Conservation (phyloP, 2,888 invertebrate genomes). For the Eretmocerus hayati region DNA sequence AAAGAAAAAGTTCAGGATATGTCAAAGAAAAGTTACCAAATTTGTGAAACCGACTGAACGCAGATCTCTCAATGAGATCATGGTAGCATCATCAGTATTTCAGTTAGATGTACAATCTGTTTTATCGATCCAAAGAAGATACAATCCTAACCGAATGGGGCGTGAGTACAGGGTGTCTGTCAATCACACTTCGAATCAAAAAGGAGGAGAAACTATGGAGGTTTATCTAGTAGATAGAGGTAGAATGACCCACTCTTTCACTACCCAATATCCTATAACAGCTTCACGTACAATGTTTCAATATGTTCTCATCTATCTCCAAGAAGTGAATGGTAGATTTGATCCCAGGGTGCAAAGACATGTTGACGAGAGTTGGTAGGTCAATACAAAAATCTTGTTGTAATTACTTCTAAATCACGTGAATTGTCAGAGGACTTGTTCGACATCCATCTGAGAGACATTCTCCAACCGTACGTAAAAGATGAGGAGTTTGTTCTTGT, state of each 20-base stretch:
- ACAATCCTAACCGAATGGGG: slow-evolving; percentile 13
- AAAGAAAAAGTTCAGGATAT: too few relatives aligned
- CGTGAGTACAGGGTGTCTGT: slow-evolving; percentile 9
- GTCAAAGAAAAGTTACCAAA: too few relatives aligned
- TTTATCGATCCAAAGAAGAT: too few relatives aligned
- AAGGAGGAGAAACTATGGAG: slow-evolving; percentile 4
- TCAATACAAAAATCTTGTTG: slow-evolving; percentile 4
- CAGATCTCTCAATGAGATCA: too few relatives aligned
- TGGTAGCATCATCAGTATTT: too few relatives aligned
- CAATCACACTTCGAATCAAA: too few relatives aligned
- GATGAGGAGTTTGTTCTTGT: slow-evolving; percentile 5
- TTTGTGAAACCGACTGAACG: too few relatives aligned
- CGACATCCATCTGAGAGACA: neutral
- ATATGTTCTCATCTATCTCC: slow-evolving; percentile 10
- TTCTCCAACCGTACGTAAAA: neutral
- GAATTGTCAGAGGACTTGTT: slow-evolving; percentile 13
- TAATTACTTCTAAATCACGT: slow-evolving; percentile 14
- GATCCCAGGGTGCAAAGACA: slow-evolving; percentile 7
- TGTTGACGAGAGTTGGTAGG: slow-evolving; percentile 3
- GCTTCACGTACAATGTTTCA: slow-evolving; percentile 17
- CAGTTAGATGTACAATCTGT: too few relatives aligned
- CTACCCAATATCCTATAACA: slow-evolving; percentile 3
- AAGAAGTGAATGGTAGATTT: slow-evolving; percentile 10
- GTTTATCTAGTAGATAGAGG: slow-evolving; percentile 5
- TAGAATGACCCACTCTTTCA: slow-evolving; percentile 2